Percentiles rank a stretch among this genome's conserved stretches.
phyloP scores from a whole-genome alignment of 2,888 invertebrate species.

The Anthophora plumipes region DNA sequence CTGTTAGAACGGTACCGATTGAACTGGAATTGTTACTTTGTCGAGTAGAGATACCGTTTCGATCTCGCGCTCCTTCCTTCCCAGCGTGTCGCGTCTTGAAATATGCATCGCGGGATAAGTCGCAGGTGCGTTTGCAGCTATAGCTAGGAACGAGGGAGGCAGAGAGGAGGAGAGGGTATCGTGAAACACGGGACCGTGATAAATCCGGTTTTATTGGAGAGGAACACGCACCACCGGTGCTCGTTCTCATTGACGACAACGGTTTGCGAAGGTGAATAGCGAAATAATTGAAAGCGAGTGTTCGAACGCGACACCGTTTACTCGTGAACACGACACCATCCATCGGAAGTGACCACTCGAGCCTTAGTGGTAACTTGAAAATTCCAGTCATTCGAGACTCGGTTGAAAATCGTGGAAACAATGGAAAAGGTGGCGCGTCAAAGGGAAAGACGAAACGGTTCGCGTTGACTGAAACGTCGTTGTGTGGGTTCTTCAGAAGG shows the following conservation, averaged over 20 bases:
- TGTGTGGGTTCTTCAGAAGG: not conserved
- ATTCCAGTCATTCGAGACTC: not conserved
- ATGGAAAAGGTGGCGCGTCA: not conserved
- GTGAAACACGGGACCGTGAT: slow-evolving; percentile 20
- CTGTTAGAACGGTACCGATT: too few relatives aligned
- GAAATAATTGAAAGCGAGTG: not conserved
- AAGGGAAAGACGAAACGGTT: not conserved
- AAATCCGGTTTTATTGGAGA: slow-evolving; percentile 37
- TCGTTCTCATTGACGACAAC: not conserved
- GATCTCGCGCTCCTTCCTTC: not conserved
- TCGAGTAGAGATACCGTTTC: not conserved
- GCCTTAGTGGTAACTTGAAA: not conserved
- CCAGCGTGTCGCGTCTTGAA: slow-evolving; percentile 6
- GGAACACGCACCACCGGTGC: slow-evolving; percentile 12
- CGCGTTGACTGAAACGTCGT: not conserved
- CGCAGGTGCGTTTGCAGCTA: slow-evolving; percentile 24
- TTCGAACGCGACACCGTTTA: not conserved
- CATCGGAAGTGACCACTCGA: too few relatives aligned
- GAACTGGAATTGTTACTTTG: not conserved
- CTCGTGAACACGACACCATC: not conserved
- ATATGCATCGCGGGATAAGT: slow-evolving; percentile 33
- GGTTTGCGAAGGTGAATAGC: not conserved
- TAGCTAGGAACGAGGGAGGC: not conserved
- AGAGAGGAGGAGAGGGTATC: too few relatives aligned
- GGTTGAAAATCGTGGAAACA: not conserved